Conservation (phyloP, 2,113 vertebrate species). For the Gorsachius goisagi region DNA sequence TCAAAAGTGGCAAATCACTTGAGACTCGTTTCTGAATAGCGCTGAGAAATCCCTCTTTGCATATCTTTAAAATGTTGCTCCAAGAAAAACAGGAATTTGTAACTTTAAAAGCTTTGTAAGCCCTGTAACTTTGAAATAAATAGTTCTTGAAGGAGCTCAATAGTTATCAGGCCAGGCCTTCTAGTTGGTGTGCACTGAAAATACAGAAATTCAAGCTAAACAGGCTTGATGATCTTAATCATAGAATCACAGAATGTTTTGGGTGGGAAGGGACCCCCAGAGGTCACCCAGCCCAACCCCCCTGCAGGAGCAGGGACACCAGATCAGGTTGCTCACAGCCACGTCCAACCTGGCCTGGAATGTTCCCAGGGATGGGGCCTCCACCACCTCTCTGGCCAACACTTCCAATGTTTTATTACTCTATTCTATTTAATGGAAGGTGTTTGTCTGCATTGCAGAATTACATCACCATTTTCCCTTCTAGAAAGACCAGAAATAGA, state of each 20-base stretch:
- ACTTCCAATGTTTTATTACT: too few species aligned
- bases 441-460: background rate
- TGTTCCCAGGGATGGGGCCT: too few species aligned
- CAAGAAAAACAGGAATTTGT: conserved; percentile 23
- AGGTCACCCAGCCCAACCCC: too few species aligned
- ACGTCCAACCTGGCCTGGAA: too few species aligned
- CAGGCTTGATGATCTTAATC: background rate
- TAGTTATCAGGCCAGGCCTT: background rate
- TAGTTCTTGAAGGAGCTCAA: background rate
- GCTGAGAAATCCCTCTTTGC: conserved; percentile 44
- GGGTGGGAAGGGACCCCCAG: too few species aligned
- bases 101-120: conserved; percentile 15
- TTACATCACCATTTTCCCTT: background rate
- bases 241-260: too few species aligned
- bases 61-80: conserved; percentile 41
- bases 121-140: conserved; percentile 25
- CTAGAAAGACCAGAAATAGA: background rate
- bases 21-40: background rate
- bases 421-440: background rate
- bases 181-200: background rate
- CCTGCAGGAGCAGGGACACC: too few species aligned
- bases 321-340: too few species aligned
- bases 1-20: conserved; percentile 27
- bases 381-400: too few species aligned
- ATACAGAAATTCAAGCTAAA: background rate